Percentiles rank a stretch among this genome's conserved stretches.
Conservation (phyloP, 1,140 invertebrate species). For the Pseudachorutes palmiensis region DNA sequence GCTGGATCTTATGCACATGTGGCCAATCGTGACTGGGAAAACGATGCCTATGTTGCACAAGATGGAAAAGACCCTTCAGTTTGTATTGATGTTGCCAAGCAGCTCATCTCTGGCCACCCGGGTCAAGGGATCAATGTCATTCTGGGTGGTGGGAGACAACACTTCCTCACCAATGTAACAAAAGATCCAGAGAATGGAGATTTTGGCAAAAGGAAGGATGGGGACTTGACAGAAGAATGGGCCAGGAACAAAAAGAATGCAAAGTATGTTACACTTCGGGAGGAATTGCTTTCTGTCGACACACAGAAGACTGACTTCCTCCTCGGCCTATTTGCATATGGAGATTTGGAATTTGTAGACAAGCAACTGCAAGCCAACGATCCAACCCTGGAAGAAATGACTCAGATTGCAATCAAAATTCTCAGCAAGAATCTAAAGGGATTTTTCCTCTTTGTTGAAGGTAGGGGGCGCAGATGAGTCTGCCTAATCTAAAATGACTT, state of each 20-base stretch:
- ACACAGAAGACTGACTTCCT: conserved; percentile 58
- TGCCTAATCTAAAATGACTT: neutral
- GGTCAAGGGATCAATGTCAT: conserved; percentile 39
- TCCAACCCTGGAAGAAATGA: conserved; percentile 72
- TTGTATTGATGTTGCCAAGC: conserved; percentile 42
- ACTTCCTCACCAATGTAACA: neutral
- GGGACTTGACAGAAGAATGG: neutral
- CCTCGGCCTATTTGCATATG: conserved; percentile 51
- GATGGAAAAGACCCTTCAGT: conserved; percentile 22
- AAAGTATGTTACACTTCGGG: no score
- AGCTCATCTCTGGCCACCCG: conserved; percentile 38
- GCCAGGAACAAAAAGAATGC: neutral
- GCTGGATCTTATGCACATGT: conserved; percentile 38
- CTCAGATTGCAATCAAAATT: conserved; percentile 65
- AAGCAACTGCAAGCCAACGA: conserved; percentile 54
- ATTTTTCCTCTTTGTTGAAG: conserved; percentile 82
- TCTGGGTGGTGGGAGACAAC: neutral
- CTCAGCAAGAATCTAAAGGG: conserved; percentile 67
- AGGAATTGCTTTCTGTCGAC: conserved; percentile 52
- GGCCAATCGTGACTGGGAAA: conserved; percentile 41
- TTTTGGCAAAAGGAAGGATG: neutral
- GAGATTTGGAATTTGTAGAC: conserved; percentile 50
- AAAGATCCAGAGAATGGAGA: neutral
- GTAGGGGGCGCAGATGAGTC: conserved; percentile 45
- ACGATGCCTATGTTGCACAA: conserved; percentile 31